Evolutionary conservation across 2,797 vertebrate genomes (phyloP).

Genomic region (Onychomys torridus): DNA sequence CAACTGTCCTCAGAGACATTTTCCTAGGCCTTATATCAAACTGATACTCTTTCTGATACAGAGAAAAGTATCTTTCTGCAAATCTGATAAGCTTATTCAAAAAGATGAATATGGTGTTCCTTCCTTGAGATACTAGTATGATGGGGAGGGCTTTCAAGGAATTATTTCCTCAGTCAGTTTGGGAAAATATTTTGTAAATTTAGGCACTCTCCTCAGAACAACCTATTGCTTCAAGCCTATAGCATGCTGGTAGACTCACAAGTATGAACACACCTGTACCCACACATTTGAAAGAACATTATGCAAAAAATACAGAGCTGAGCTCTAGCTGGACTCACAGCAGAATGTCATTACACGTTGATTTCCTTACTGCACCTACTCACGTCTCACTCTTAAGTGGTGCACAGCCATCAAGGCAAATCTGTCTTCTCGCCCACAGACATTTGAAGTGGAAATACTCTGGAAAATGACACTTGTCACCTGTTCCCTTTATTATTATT

Average conservation of each 20-base stretch:
- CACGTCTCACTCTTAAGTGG: conserved; percentile 64
- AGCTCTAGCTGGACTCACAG: background rate
- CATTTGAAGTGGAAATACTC: background rate
- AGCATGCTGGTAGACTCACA: background rate
- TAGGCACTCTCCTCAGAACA: background rate
- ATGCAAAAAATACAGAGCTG: background rate
- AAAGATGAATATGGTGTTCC: background rate
- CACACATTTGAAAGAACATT: background rate
- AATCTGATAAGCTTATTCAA: background rate
- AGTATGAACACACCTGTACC: background rate
- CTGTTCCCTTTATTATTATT: background rate
- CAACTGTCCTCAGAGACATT: background rate
- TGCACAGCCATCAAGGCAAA: conserved; percentile 5
- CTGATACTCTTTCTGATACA: background rate
- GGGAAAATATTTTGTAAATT: conserved; percentile 16
- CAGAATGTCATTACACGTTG: conserved; percentile 6
- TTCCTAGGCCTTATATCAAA: background rate
- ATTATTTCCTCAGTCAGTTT: background rate
- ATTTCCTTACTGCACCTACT: background rate
- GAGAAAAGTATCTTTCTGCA: background rate
- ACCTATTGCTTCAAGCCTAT: background rate
- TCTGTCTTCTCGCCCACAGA: conserved; percentile 6
- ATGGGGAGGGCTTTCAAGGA: background rate
- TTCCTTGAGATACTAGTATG: background rate
- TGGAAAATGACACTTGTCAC: background rate